Percentiles rank a stretch among this genome's conserved stretches.
Evolutionary conservation across 2,797 vertebrate species (phyloP).

Genomic region (Artibeus jamaicensis): DNA sequence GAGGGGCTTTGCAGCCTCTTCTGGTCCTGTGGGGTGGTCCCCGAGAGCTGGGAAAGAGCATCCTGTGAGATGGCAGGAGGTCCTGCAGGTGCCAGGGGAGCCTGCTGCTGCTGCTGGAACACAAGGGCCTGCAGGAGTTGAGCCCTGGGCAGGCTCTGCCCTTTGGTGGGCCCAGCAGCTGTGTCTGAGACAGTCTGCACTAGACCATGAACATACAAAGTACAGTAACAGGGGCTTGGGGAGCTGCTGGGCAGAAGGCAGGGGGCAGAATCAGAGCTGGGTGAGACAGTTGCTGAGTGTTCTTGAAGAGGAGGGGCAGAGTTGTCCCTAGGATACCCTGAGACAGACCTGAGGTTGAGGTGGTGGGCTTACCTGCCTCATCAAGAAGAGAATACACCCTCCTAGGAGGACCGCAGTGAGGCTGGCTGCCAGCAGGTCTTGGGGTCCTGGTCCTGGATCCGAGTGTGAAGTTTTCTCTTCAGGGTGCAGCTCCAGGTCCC

Average conservation of each 20-base stretch:
- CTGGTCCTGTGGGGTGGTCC: not conserved
- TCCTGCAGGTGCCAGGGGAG: slow-evolving; percentile 41
- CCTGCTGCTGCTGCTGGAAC: slow-evolving; percentile 81
- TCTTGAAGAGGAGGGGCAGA: not conserved
- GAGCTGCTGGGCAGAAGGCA: not conserved
- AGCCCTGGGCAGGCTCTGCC: not conserved
- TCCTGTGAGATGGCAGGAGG: not conserved
- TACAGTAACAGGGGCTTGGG: not conserved
- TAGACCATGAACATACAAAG: not conserved
- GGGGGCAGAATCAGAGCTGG: not conserved
- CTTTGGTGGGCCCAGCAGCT: not conserved
- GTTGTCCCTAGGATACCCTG: no score
- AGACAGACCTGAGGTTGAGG: not conserved
- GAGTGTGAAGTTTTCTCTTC: slow-evolving; percentile 30
- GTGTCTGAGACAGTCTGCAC: not conserved
- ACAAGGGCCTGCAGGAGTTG: not conserved
- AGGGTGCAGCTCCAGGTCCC: not conserved
- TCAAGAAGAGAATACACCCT: slow-evolving; percentile 87
- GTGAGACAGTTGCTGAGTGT: not conserved
- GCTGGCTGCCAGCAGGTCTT: slow-evolving; percentile 84
- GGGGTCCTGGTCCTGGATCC: slow-evolving; percentile 78
- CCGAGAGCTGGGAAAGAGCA: slow-evolving; percentile 18
- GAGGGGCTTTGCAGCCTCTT: not conserved
- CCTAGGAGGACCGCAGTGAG: slow-evolving; percentile 88
- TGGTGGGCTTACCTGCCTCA: slow-evolving; percentile 75